Conservation (phyloP, 1,140 invertebrate species). For the Philotrypesis tridentata region DNA sequence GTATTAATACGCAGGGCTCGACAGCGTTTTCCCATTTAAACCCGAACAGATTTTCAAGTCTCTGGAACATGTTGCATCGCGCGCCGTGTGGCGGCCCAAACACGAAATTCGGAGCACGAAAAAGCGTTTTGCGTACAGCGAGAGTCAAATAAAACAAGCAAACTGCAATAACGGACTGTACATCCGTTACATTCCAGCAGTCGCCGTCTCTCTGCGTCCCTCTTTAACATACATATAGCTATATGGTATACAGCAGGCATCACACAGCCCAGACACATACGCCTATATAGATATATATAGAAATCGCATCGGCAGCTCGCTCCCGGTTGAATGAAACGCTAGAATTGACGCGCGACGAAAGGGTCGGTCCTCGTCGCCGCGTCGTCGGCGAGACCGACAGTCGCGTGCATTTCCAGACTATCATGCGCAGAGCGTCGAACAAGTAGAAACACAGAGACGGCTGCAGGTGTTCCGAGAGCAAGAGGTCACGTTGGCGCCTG, state of each 20-base stretch:
- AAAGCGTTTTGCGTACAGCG: neutral
- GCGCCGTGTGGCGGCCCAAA: too few species aligned
- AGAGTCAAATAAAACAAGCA: neutral
- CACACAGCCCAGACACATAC: neutral
- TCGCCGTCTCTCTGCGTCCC: neutral
- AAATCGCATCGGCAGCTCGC: neutral
- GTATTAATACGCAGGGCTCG: too few species aligned
- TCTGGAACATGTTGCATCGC: neutral
- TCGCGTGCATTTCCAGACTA: neutral
- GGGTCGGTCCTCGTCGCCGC: neutral
- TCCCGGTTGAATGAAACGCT: slow-evolving; percentile 19
- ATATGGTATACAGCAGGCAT: neutral
- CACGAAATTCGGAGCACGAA: neutral
- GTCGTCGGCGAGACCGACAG: neutral
- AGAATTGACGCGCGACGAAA: slow-evolving; percentile 20
- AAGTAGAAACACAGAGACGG: neutral
- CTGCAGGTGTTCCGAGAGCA: neutral
- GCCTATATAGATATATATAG: neutral
- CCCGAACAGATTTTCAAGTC: neutral
- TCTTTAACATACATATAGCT: slow-evolving; percentile 11
- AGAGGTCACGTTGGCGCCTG: neutral
- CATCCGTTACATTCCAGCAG: slow-evolving; percentile 24
- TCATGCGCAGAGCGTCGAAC: neutral
- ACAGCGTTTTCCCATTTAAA: neutral
- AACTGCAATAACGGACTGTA: slow-evolving; percentile 29